Base-by-base conservation (phyloP, 2,797 vertebrate species). In the Pipistrellus pygmaeus region DNA sequence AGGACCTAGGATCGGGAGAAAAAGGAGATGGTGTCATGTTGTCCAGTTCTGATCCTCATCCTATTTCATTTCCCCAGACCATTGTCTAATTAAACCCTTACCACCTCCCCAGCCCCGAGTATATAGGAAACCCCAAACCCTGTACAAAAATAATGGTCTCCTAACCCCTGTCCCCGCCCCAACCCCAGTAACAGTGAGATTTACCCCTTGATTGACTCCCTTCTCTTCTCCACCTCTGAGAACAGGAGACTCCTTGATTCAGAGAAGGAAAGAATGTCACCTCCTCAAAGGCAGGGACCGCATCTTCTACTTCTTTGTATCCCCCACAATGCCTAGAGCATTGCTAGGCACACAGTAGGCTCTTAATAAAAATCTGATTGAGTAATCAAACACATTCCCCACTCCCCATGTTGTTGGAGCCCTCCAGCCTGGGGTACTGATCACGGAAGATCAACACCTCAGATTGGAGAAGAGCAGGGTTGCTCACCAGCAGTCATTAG, bases 401-500 rank as follows among this genome's bases (percentile, higher is more conserved):
- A 94, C 96, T 95, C 96, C 95, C 96, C 96, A 77, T 62, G 90
- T 96, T 90, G 84, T 55, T 62, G 62, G 84, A 95, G 82, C 96
- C 96, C 93, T 95, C 96, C 87, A 95, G 91, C 94, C 96, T 96
- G 97, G 96, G 96, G 96, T 95, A 89, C 95, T 96, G 97, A 96
- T 93, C 95, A 30, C 30, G 82, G 87, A 86, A 91, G 96, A 97
- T 96, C 97, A 97, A 88, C 89, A 96, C 96, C 95, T 95, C 96
- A 96, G 96, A 91, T 85, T 89, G 92, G 91, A 95, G 94, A 94
- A 86, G 85, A 85, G 94, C 90, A 76, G 91, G 94, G 85, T 83
- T 41, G 41, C 97, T 97, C 98, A 99, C 99, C 99, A 98, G 99
- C 99, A 62, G 99, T 99, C 99, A 99, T 99, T 97, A 99, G 99